Evolutionary conservation across 2,113 vertebrate species (phyloP).

Genomic region (Ctenodactylus gundi): DNA sequence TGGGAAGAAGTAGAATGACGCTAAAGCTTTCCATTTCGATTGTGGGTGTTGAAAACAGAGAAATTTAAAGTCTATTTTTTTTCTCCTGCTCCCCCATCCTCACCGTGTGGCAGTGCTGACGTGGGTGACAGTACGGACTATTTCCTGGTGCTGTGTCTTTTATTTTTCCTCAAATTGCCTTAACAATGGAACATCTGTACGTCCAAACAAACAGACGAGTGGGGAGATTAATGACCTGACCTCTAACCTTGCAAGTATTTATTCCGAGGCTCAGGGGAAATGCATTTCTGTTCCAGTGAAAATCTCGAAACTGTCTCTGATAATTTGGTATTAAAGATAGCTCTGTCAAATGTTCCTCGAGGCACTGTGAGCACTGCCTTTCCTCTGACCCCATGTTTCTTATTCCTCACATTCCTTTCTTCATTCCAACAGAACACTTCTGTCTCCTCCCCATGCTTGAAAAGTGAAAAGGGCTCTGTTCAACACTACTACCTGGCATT

Average conservation of each 20-base stretch:
- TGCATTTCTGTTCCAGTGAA: slow-evolving; percentile 59
- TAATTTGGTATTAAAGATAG: slow-evolving; percentile 73
- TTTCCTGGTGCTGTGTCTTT: not conserved
- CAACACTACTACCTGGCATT: not conserved
- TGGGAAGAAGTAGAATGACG: not conserved
- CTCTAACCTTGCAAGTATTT: slow-evolving; percentile 70
- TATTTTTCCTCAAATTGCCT: slow-evolving; percentile 59
- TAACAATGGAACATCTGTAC: slow-evolving; percentile 59
- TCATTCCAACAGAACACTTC: not conserved
- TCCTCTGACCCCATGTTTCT: slow-evolving; percentile 44
- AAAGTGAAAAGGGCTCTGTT: not conserved
- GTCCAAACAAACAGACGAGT: slow-evolving; percentile 67
- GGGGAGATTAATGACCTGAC: slow-evolving; percentile 66
- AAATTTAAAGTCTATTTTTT: not conserved
- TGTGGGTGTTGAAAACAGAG: not conserved
- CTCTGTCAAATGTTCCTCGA: slow-evolving; percentile 56
- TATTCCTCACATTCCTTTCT: not conserved
- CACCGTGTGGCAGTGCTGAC: not conserved
- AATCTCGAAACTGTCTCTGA: slow-evolving; percentile 67
- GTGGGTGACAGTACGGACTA: not conserved
- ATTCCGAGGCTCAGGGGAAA: slow-evolving; percentile 60
- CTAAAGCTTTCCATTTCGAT: not conserved
- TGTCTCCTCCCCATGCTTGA: not conserved
- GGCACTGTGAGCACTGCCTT: not conserved
- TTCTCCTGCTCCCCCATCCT: not conserved